Conservation (phyloP, 2,113 vertebrate species). For the Callopanchax toddi region DNA sequence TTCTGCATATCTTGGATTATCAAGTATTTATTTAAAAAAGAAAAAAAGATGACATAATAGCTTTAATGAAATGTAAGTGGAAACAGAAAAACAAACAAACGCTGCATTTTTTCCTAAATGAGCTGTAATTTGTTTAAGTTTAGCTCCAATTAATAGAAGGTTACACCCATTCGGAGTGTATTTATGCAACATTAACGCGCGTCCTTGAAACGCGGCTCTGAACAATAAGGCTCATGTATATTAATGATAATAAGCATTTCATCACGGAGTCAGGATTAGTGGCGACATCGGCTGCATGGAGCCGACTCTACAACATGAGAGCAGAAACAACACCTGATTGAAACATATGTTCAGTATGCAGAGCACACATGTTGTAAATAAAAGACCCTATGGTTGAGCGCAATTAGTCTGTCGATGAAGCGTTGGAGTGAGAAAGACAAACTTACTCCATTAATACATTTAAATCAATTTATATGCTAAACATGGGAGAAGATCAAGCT, state of each 20-base stretch:
- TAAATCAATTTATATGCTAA: slow-evolving; percentile 11
- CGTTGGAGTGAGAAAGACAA: not conserved
- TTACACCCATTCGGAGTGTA: slow-evolving; percentile 4
- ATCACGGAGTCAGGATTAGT: slow-evolving; percentile 12
- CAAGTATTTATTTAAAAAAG: too few relatives aligned
- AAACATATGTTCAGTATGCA: slow-evolving; percentile 31
- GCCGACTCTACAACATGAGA: slow-evolving; percentile 3
- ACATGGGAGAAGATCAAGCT: not conserved
- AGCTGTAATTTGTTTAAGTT: slow-evolving; percentile 27
- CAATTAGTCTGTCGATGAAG: not conserved
- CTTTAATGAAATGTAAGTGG: not conserved
- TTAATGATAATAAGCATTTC: slow-evolving; percentile 9
- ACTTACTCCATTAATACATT: not conserved
- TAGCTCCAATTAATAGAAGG: slow-evolving; percentile 20
- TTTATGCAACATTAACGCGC: slow-evolving; percentile 15
- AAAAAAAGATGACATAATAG: too few relatives aligned
- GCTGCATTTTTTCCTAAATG: slow-evolving; percentile 4
- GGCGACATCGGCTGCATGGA: slow-evolving; percentile 18
- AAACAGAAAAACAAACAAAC: not conserved
- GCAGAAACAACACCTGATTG: slow-evolving; percentile 32
- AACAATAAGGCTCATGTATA: not conserved
- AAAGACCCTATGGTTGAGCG: slow-evolving; percentile 14
- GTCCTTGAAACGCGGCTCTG: slow-evolving; percentile 14
- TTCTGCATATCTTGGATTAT: too few relatives aligned
- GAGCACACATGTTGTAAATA: slow-evolving; percentile 21